These are phyloP conservation scores for Sylvicapra grimmia DNA, from an alignment of 2,113 vertebrate species.

Conservation along the genomic window DNA sequence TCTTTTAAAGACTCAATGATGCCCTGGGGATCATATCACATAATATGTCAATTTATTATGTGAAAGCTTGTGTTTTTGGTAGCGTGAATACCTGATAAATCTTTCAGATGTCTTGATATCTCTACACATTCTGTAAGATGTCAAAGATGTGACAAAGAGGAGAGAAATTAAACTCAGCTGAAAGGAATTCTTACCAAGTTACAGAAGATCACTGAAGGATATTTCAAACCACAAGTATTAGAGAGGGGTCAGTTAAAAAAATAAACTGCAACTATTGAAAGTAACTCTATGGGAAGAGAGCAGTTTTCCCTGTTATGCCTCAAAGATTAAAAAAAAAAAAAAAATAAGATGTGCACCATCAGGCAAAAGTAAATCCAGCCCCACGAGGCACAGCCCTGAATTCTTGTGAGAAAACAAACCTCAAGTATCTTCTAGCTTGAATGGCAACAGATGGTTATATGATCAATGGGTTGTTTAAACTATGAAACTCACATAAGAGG, in stretches of 20 bases:
- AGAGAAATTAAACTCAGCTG: neutral
- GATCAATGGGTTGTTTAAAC: neutral
- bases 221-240: neutral
- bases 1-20: neutral
- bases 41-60: neutral
- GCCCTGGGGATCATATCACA: neutral
- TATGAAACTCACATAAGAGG: neutral
- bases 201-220: neutral
- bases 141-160: neutral
- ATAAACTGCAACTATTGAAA: neutral
- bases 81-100: neutral
- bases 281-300: neutral
- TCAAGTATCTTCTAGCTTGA: neutral
- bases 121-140: neutral
- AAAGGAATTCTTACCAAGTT: neutral
- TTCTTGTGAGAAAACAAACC: neutral
- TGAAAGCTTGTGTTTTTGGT: neutral
- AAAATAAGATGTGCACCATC: neutral
- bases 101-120: neutral
- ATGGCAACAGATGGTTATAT: neutral
- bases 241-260: neutral
- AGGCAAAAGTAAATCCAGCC: neutral
- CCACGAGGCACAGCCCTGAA: neutral
- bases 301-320: neutral
- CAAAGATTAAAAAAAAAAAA: neutral